phyloP scores from a whole-genome alignment of 2,113 vertebrate species.

The Raja brachyura region DNA sequence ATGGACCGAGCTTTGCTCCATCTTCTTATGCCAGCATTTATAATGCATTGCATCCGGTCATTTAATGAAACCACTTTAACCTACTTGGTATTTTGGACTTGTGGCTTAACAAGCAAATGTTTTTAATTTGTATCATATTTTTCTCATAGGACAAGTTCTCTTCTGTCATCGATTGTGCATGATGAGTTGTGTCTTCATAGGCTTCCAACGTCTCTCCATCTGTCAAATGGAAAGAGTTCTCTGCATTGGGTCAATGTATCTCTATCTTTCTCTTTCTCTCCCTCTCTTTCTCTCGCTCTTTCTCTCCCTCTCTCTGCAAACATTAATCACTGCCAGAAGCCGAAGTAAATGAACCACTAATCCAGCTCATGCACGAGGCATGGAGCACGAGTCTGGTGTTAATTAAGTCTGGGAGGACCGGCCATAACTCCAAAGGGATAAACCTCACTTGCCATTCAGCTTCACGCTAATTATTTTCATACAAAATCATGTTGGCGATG shows the following conservation, averaged over 20 bases:
- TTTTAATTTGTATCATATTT: constrained; percentile 19
- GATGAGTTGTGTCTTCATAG: background rate
- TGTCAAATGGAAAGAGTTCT: background rate
- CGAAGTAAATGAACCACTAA: constrained; percentile 7
- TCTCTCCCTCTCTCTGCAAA: background rate
- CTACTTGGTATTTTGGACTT: background rate
- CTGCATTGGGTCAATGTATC: background rate
- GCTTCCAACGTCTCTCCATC: background rate
- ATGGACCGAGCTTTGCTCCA: background rate
- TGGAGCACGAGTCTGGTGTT: constrained; percentile 13
- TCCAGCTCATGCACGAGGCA: constrained; percentile 5
- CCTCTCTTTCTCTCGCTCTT: background rate
- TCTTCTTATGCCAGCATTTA: background rate
- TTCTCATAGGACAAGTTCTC: constrained; percentile 16
- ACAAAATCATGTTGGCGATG: background rate
- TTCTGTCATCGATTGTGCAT: constrained; percentile 11
- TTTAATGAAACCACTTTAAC: background rate
- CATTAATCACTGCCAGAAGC: constrained; percentile 22
- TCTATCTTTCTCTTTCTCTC: background rate
- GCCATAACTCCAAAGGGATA: background rate
- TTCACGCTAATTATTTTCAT: background rate
- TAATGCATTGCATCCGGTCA: background rate
- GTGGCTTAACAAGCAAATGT: constrained; percentile 13
- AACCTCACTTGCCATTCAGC: background rate
- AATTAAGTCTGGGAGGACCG: background rate